Conservation (phyloP, 2,113 vertebrate genomes). For the Crocuta crocuta region DNA sequence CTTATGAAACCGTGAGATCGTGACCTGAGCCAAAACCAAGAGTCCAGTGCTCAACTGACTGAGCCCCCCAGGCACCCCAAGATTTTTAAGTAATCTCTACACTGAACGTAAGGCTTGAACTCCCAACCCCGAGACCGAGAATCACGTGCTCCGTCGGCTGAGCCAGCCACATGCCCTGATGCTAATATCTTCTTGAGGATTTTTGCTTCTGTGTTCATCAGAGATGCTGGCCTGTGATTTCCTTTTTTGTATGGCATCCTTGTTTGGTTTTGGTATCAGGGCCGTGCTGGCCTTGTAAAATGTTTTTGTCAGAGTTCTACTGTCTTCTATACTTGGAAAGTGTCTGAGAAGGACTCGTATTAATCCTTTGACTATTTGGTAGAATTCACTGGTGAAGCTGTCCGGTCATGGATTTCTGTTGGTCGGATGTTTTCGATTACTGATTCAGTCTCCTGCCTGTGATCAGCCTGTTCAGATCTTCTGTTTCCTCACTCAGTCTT, state of each 20-base stretch:
- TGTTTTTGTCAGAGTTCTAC: not conserved
- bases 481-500: not conserved
- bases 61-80: too few relatives aligned
- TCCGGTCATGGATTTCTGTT: not conserved
- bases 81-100: too few relatives aligned
- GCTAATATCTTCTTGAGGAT: not conserved
- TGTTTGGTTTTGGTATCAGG: not conserved
- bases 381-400: not conserved
- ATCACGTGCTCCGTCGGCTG: too few relatives aligned
- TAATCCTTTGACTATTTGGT: not conserved
- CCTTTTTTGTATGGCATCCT: not conserved
- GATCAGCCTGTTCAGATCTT: not conserved
- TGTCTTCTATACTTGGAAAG: not conserved
- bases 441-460: not conserved
- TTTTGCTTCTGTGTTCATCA: not conserved
- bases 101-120: too few relatives aligned
- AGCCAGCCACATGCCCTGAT: too few relatives aligned
- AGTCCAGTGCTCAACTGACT: too few relatives aligned
- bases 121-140: too few relatives aligned
- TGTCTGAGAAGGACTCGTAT: not conserved
- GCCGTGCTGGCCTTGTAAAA: not conserved
- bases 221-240: not conserved
- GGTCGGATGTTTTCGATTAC: not conserved
- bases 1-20: too few relatives aligned
- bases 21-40: too few relatives aligned